Evolutionary conservation across 2,797 vertebrate genomes (phyloP).

Genomic region (Malacoraja senta): DNA sequence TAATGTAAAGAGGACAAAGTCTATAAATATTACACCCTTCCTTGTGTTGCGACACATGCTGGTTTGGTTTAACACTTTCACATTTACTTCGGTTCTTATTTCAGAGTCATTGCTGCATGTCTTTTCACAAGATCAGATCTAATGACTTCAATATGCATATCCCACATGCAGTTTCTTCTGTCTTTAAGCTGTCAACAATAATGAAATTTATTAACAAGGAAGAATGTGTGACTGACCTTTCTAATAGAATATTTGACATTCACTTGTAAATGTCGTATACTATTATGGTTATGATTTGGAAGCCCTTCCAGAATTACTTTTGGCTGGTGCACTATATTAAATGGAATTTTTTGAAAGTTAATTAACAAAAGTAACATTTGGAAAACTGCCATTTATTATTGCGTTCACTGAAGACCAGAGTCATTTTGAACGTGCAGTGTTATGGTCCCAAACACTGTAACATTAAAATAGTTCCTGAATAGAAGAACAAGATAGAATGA

Average conservation of each 20-base stretch:
- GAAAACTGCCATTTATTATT: constrained; percentile 10
- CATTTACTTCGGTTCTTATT: neutral
- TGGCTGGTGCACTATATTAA: constrained; percentile 12
- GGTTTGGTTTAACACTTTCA: neutral
- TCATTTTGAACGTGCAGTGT: neutral
- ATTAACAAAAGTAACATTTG: constrained; percentile 36
- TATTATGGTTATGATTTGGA: constrained; percentile 23
- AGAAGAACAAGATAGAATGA: neutral
- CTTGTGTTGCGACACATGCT: neutral
- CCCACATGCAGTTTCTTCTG: neutral
- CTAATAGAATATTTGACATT: constrained; percentile 36
- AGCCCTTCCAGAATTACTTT: constrained; percentile 32
- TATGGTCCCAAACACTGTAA: neutral
- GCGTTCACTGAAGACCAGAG: neutral
- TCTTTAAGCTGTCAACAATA: constrained; percentile 34
- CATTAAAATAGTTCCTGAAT: neutral
- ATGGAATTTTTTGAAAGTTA: constrained; percentile 10
- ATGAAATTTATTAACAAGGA: constrained; percentile 36
- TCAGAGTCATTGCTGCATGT: neutral
- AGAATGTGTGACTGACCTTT: constrained; percentile 32
- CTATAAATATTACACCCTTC: neutral
- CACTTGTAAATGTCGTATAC: constrained; percentile 36
- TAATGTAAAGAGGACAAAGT: neutral
- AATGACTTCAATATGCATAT: constrained; percentile 12
- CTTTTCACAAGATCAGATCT: neutral